Evolutionary conservation across 2,113 vertebrate species (phyloP).

Genomic region (Barnardius zonarius): DNA sequence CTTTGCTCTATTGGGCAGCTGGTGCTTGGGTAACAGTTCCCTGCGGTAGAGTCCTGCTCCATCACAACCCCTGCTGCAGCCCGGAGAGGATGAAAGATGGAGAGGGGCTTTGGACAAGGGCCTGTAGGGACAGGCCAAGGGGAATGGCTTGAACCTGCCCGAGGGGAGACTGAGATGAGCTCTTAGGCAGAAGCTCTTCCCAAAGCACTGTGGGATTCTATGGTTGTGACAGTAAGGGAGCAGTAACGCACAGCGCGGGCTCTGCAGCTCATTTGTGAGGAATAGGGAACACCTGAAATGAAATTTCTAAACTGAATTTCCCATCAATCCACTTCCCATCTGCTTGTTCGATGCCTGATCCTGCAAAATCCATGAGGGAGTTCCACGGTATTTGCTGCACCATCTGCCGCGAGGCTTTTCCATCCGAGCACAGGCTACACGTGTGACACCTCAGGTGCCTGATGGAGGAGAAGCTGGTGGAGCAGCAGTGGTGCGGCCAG

Average conservation of each 20-base stretch:
- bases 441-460: accelerated
- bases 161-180: background rate
- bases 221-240: accelerated
- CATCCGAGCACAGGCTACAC: accelerated
- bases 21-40: accelerated
- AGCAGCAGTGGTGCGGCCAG: accelerated
- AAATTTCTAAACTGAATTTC: background rate
- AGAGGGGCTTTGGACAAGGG: background rate
- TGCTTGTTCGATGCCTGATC: accelerated
- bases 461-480: background rate
- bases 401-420: background rate
- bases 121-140: background rate
- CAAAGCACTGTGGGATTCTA: background rate
- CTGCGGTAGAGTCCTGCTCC: background rate
- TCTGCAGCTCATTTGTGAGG: accelerated
- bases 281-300: accelerated
- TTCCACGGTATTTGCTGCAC: background rate
- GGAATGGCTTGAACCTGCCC: background rate
- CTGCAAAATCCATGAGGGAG: accelerated
- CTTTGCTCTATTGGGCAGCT: background rate
- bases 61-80: accelerated
- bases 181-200: background rate
- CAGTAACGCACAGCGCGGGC: accelerated
- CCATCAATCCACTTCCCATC: background rate
- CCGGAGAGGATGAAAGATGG: accelerated